phyloP scores from a whole-genome alignment of 2,888 invertebrate genomes.

The Litoditis marina region DNA sequence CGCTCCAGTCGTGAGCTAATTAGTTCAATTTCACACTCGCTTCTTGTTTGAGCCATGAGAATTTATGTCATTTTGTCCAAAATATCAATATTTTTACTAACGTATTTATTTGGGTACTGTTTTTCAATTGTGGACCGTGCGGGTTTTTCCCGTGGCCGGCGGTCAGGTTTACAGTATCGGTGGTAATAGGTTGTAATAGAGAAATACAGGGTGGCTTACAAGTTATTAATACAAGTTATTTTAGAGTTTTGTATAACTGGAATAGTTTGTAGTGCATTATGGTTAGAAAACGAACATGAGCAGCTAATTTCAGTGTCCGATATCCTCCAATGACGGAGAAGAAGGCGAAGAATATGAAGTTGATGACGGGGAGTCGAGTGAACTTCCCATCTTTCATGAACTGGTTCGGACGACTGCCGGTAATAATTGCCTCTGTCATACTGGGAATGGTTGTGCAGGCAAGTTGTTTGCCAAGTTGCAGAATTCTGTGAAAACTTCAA shows the following conservation, averaged over 20 bases:
- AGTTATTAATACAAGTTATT: too few relatives aligned
- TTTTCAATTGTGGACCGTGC: too few relatives aligned
- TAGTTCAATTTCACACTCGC: too few relatives aligned
- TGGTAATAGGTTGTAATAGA: too few relatives aligned
- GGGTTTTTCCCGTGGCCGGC: too few relatives aligned
- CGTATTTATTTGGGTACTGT: too few relatives aligned
- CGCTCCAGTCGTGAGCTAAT: slow-evolving; percentile 40
- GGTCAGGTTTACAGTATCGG: too few relatives aligned
- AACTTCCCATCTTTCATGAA: slow-evolving; percentile 24
- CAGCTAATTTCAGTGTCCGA: slow-evolving; percentile 37
- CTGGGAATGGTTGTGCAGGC: slow-evolving; percentile 44
- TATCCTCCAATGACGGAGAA: slow-evolving; percentile 50
- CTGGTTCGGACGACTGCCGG: slow-evolving; percentile 29
- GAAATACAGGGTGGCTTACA: neutral
- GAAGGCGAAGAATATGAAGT: slow-evolving; percentile 43
- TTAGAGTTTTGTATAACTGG: too few relatives aligned
- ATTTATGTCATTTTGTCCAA: too few relatives aligned
- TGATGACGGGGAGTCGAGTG: slow-evolving; percentile 39
- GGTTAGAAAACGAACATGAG: neutral
- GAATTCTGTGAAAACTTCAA: too few relatives aligned
- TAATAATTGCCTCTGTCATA: slow-evolving; percentile 33
- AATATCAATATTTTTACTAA: neutral
- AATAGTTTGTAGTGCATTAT: slow-evolving; percentile 8
- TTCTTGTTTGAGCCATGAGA: too few relatives aligned
- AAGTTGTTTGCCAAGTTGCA: too few relatives aligned